Base-by-base conservation (phyloP, 2,888 invertebrate genomes). In the Anagyrus pseudococci region DNA sequence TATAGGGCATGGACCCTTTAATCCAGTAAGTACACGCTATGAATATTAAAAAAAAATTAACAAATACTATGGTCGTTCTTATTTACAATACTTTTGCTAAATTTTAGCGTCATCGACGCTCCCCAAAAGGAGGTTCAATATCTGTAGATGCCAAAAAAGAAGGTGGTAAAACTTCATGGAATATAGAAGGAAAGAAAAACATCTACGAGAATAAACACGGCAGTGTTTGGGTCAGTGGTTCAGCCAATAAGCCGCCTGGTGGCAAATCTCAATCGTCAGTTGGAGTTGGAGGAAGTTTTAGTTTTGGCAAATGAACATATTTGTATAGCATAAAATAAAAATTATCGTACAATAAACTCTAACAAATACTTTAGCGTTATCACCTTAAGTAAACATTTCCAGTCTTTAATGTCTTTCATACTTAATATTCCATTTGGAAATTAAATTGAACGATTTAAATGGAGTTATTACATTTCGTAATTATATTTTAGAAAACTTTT, bases 181-280 rank as follows among this genome's bases (percentile, higher is more conserved):
- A 44, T 22, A 25, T 58, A 0, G 49, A 61, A 17, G 57, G 44
- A 1, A 26, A 48, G 20, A 58, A 55, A 1, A 62, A 46, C 13
- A 23, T 65, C 29, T 62, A 47, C 33, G 52, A 53, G 7, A 62
- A 62, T 49, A 37, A 62, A 8, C 48, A 62, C 2, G 62, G 58
- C 33, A 62, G 62, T 26, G 22, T 62, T 22, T 26, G 41, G 26
- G 25, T 58, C n/a, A 55, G 47, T n/a, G 66, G 50, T 19, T 58
- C 58, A 20, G 53, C 58, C 25, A 62, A 54, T 22, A 62, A 58
- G 22, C 46, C 50, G 2, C 52, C 58, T 1, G 49, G 52, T 17
- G 41, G 50, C 19, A 62, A 54, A 20, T 55, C 66, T 15, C 44
- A 62, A 55, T 33, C 40, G 20, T 58, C 62, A 15, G 10, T 59